Evolutionary conservation across 2,888 invertebrate species (phyloP).

Genomic region (Argyresthia goedartella): DNA sequence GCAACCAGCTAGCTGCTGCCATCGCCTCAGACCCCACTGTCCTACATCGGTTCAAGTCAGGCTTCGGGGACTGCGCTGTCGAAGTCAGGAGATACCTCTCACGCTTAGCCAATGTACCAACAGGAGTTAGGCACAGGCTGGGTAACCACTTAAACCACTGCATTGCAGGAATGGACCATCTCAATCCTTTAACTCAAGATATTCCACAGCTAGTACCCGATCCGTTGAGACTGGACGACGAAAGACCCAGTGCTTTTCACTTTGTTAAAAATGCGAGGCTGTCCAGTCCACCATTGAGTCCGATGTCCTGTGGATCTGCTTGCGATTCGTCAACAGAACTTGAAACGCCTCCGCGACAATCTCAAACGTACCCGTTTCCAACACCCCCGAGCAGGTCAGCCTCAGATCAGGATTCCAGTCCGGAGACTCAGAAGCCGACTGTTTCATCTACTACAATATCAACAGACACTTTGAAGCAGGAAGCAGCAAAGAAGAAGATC

Average conservation of each 20-base stretch:
- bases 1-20: constrained; percentile 86
- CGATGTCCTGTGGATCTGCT: constrained; percentile 78
- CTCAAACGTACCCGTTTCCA: constrained; percentile 56
- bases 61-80: constrained; percentile 89
- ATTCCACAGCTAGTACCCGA: constrained; percentile 73
- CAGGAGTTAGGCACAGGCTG: constrained; percentile 72
- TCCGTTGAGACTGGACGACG: constrained; percentile 50
- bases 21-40: constrained; percentile 88
- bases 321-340: constrained; percentile 72
- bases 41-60: constrained; percentile 86
- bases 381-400: constrained; percentile 74
- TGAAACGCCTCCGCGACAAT: constrained; percentile 62
- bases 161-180: constrained; percentile 66
- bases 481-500: constrained; percentile 40
- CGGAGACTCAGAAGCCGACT: constrained; percentile 60
- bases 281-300: constrained; percentile 79
- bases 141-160: constrained; percentile 76
- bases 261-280: constrained; percentile 51
- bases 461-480: constrained; percentile 47
- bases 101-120: constrained; percentile 74
- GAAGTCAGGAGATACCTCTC: constrained; percentile 83
- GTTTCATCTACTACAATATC: constrained; percentile 69
- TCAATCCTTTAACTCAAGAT: constrained; percentile 31
- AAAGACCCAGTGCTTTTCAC: constrained; percentile 57
- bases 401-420: constrained; percentile 64